Base-by-base conservation (phyloP, 2,113 vertebrate genomes). In the Trichomycterus rosablanca region DNA sequence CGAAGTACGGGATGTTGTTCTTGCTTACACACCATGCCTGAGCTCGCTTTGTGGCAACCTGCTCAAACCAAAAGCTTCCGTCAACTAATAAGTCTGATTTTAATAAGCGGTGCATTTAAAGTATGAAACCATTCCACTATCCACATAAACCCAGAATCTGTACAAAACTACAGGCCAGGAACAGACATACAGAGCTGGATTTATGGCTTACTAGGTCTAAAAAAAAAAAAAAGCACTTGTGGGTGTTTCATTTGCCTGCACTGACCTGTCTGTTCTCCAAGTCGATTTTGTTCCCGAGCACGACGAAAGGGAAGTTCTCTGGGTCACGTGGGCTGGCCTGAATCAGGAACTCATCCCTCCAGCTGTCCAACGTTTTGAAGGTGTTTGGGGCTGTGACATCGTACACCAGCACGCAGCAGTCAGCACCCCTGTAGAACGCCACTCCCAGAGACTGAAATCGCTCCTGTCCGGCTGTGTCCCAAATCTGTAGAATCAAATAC, bases 1-100 rank as follows among this genome's bases (percentile, higher is more conserved):
- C 90, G 20, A 92, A 92, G 80, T 93, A 93, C 9, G 91, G 91
- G 79, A 93, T 93, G 75, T 89, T 91, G 77, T 92, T 93, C 84
- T 93, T 93, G 85, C 90, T 93, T 79, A 91, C 90, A 83, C 91
- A 93, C 91, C 91, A 93, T 35, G 90, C 89, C 82, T 93, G 91
- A 2, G 91, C 90, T 65, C 90, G 80, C 80, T 93, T 93, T 64
- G 90, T 92, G 62, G 90, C 89, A 71, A 93, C 91, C 91, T 93
- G 72, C 20, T 20, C 23, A 45, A 32, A 50, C 28, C 32, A 52
- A 3, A 44, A n/a, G n/a, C n/a, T n/a, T n/a, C n/a, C n/a, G n/a
- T n/a, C n/a, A n/a, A n/a, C n/a, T n/a, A n/a, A n/a, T n/a, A 20
- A 15, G 10, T 2, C 8, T 23, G 20, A 18, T 1, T 16, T 20